phyloP scores from a whole-genome alignment of 2,888 invertebrate species.

The Sepioteuthis lessoniana region DNA sequence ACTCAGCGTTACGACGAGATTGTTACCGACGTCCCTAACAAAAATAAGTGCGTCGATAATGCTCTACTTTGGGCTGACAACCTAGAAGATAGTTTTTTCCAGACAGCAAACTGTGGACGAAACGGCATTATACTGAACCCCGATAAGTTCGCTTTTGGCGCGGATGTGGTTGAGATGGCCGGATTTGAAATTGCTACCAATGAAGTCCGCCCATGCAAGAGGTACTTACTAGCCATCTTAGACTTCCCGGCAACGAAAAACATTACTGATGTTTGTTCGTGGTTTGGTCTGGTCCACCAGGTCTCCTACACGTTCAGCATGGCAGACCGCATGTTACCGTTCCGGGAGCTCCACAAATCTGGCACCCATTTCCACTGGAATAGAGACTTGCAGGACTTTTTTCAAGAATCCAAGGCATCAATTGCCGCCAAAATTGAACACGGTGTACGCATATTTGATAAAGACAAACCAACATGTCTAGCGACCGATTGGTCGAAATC shows the following conservation, averaged over 20 bases:
- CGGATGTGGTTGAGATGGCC: conserved; percentile 51
- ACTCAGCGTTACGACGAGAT: not conserved
- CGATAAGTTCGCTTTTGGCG: not conserved
- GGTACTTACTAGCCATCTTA: conserved; percentile 55
- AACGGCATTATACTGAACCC: conserved; percentile 42
- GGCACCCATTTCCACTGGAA: conserved; percentile 53
- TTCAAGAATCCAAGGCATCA: conserved; percentile 51
- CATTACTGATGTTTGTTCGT: conserved; percentile 57
- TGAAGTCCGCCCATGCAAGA: no score
- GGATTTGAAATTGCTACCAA: conserved; percentile 53
- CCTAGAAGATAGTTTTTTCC: conserved; percentile 48
- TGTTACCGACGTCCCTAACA: not conserved
- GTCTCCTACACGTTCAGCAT: no score
- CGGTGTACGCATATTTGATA: conserved; percentile 55
- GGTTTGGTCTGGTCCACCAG: conserved; percentile 63
- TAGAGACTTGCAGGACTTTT: conserved; percentile 50
- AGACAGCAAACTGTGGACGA: not conserved
- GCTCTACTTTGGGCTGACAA: conserved; percentile 52
- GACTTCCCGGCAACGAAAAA: conserved; percentile 57
- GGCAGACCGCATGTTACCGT: not conserved
- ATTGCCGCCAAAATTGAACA: conserved; percentile 57
- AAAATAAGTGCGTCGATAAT: conserved; percentile 49
- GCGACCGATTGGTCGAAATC: conserved; percentile 53
- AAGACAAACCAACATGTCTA: conserved; percentile 51
- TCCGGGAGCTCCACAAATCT: conserved; percentile 36